Evolutionary conservation across 2,888 invertebrate species (phyloP), one percentile per base, ranked within the genome.

Genomic region (Germaria angustata): DNA sequence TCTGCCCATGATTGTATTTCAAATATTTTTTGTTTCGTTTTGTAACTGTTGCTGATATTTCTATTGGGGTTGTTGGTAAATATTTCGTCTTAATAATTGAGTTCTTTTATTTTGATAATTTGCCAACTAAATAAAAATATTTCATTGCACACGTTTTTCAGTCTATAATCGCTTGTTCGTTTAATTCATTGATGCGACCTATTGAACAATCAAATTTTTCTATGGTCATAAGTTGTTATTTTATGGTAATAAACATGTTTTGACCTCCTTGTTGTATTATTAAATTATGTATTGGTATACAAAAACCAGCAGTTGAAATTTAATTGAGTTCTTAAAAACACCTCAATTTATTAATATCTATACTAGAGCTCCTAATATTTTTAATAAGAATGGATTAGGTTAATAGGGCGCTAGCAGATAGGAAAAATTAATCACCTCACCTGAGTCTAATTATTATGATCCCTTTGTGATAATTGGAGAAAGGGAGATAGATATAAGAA

Each of bases 21-120:
- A n/a, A 24, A 28, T 55, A 22, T 15, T 22, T 28, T 11, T 15
- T 44, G 20, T 1, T 34, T 8, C 24, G 8, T 15, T 6, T 15
- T n/a, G n/a, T n/a, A 11, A 24, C 15, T 61, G 44, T n/a, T 46
- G 34, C 2, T 4, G 34, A 5, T 24, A 17, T 20, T 44, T 5
- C 6, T 49, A 15, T 68, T 28, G 17, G n/a, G 36, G 22, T 34
- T 41, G 53, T 2, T 61, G 17, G 72, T 8, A 32, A 15, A 59
- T 63, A 68, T 73, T 68, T 41, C 22, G 15, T 6, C 44, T 73
- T 51, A 32, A 34, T 73, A 68, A 80, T 80, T 80, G 80, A 68
- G 72, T 80, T 80, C 68, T 68, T 75, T 80, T 75, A 73, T 80
- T n/a, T 75, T 41, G 20, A 7, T 57, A 79, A 75, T 68, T 80